Evolutionary conservation across 2,888 invertebrate genomes (phyloP).

Genomic region (Ashinkailepas kermadecensis): DNA sequence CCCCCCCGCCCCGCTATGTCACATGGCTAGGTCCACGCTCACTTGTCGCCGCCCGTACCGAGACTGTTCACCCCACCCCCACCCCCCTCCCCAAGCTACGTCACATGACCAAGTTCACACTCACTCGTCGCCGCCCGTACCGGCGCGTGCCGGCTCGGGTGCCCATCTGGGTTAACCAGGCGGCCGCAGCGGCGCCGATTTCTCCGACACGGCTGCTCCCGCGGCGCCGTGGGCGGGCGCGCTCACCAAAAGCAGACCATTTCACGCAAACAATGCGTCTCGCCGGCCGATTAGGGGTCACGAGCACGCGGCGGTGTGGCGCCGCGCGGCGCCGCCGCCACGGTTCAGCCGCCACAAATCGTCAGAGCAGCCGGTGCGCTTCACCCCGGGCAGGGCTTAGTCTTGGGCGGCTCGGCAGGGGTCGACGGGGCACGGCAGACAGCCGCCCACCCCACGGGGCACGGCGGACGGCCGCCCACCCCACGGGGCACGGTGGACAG

Average conservation of each 20-base stretch:
- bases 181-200: background rate
- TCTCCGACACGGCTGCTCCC: background rate
- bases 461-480: too few species aligned
- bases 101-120: too few species aligned
- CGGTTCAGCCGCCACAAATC: background rate
- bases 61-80: too few species aligned
- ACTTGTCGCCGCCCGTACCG: too few species aligned
- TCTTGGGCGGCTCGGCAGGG: background rate
- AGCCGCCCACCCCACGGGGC: too few species aligned
- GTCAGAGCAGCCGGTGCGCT: background rate
- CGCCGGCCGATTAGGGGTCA: too few species aligned
- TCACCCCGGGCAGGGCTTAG: background rate
- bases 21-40: too few species aligned
- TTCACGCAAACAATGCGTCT: background rate
- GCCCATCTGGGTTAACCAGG: background rate
- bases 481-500: too few species aligned
- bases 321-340: background rate
- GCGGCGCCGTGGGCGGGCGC: background rate
- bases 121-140: too few species aligned
- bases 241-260: background rate
- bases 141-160: background rate
- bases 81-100: too few species aligned
- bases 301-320: background rate
- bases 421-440: background rate
- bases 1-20: too few species aligned